Base-by-base conservation (phyloP, 2,888 invertebrate genomes). In the Andrena flavipes region DNA sequence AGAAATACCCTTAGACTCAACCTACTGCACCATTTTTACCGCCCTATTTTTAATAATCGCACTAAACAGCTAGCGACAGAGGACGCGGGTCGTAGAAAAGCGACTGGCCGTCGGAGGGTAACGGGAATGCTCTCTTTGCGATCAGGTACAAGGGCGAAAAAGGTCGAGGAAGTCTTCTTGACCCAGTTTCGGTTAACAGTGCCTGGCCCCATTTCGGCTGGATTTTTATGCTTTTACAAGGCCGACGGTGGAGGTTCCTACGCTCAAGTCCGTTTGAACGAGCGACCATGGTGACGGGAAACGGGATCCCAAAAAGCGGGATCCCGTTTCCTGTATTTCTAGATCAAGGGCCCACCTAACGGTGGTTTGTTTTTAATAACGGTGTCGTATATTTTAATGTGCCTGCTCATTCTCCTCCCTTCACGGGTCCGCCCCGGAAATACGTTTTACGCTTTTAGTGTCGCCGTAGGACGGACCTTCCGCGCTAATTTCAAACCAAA, bases 341-440 rank as follows among this genome's bases (percentile, higher is more conserved):
- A 70, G 80, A 73, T 76, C 78, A 79, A 33, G 42, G 67, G 63
- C 33, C 23, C 60, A 82, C 90, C 90, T 91, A 91, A 91, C 90
- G 89, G 90, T 89, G 87, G 77, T 88, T 89, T 91, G 87, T 92
- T 93, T 93, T 92, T 92, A 91, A 93, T 91, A 92, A 92, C 91
- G 88, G 92, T 91, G 90, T 91, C 87, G 90, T 93, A 93, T 93
- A 93, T 91, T 93, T 93, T 92, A 91, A 90, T 90, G 84, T 89
- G 72, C 30, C 78, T 62, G 8, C 71, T 76, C 87, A 88, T 89
- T 87, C 85, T 86, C 82, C 70, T 79, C 81, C 87, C 8, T n/a
- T 59, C 13, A 5, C 59, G 10, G 23, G 42, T 16, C 42, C 42
- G n/a, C 30, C 72, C 51, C 23, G 20, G 35, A 71, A 29, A 56